A percentile compares a stretch with the other conserved stretches of the same genome.
These are phyloP conservation scores for Anastatus disparis DNA, from an alignment of 1,140 invertebrate species.

Conservation along the genomic window DNA sequence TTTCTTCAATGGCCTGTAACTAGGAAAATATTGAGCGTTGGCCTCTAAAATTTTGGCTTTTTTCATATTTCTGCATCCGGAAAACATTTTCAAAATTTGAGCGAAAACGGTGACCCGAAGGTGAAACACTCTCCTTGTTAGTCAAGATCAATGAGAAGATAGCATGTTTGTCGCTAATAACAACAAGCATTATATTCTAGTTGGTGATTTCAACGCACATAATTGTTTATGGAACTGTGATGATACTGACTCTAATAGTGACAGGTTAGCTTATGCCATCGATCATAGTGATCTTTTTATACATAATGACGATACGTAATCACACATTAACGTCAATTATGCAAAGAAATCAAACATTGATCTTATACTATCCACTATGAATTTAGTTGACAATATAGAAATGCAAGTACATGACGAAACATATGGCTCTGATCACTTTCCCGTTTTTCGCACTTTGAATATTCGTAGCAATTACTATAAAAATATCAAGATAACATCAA, in stretches of 20 bases:
- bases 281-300: neutral
- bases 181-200: neutral
- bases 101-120: no score
- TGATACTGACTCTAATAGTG: neutral
- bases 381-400: neutral
- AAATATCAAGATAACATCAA: neutral
- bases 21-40: no score
- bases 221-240: slow-evolving; percentile 8
- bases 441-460: neutral
- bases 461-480: neutral
- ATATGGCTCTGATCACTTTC: neutral
- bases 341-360: neutral
- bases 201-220: no score
- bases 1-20: no score
- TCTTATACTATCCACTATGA: neutral
- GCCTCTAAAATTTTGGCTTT: no score
- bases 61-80: no score
- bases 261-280: neutral
- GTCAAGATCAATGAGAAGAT: neutral
- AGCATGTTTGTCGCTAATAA: neutral
- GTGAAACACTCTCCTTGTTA: no score
- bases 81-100: no score
- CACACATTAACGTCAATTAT: neutral
- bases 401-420: neutral
- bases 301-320: neutral